Conservation (phyloP, 2,797 vertebrate species). For the Darevskia nairensis region DNA sequence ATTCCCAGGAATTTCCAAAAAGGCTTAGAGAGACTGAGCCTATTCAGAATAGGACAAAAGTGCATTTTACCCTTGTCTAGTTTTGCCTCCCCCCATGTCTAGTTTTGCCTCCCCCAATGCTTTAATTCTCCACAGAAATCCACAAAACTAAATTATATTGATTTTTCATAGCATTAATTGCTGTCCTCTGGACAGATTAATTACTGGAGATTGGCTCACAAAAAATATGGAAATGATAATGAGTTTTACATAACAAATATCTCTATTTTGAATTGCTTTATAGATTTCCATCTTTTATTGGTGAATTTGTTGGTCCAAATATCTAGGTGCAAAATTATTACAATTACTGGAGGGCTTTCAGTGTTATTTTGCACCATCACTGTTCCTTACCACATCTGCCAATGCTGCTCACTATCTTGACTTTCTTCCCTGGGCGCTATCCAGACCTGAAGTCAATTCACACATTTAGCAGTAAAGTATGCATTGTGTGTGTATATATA, state of each 20-base stretch:
- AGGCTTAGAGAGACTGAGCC: not conserved
- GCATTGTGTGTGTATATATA: not conserved
- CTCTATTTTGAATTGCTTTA: not conserved
- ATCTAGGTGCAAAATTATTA: not conserved
- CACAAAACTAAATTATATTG: not conserved
- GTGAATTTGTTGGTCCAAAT: not conserved
- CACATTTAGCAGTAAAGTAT: not conserved
- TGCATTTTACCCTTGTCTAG: not conserved
- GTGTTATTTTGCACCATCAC: too few species aligned
- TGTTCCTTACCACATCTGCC: not conserved
- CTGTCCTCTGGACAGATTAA: not conserved
- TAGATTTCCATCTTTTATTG: not conserved
- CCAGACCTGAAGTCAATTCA: not conserved
- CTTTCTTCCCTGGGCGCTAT: not conserved
- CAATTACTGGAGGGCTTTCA: not conserved
- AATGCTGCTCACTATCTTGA: not conserved
- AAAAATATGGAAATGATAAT: not conserved
- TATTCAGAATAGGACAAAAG: not conserved
- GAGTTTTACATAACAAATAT: not conserved
- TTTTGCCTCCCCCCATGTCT: not conserved
- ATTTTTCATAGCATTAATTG: not conserved
- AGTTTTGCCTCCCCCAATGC: not conserved
- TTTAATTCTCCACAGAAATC: not conserved
- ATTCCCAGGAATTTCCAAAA: not conserved
- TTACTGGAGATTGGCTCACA: not conserved